These are phyloP conservation scores for Polyodon spathula DNA, from an alignment of 2,113 vertebrate species.

Conservation along the genomic window DNA sequence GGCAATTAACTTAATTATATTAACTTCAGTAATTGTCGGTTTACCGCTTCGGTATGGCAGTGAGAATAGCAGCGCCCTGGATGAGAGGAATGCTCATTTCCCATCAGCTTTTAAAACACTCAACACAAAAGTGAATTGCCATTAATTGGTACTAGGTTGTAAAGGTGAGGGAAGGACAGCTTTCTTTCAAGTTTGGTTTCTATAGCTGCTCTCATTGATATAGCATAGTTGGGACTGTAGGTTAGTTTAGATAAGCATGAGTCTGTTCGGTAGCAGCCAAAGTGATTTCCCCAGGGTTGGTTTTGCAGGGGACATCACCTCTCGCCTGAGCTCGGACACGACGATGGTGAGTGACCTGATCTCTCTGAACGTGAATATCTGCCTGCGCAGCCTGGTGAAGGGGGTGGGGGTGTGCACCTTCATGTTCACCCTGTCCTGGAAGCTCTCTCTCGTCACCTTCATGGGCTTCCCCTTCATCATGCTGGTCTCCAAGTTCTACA, in stretches of 20 bases:
- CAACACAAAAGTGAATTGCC: no score
- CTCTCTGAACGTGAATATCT: conserved; percentile 88
- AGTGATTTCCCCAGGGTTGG: not conserved
- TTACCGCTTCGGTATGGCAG: no score
- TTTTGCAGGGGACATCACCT: conserved; percentile 79
- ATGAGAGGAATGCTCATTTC: conserved; percentile 54
- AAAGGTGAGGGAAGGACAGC: no score
- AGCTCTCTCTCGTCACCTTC: conserved; percentile 78
- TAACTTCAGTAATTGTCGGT: no score
- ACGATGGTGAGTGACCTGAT: conserved; percentile 91
- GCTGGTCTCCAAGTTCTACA: conserved; percentile 76
- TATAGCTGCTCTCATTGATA: no score
- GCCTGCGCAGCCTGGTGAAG: conserved; percentile 78
- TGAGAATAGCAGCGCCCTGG: conserved; percentile 76
- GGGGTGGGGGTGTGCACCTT: conserved; percentile 72
- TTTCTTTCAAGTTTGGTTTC: no score
- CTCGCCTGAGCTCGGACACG: conserved; percentile 89
- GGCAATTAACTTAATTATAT: no score
- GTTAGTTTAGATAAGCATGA: no score
- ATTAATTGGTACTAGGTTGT: no score
- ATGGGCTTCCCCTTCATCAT: conserved; percentile 91
- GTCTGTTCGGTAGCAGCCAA: no score
- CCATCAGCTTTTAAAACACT: no score
- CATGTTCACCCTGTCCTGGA: conserved; percentile 91
- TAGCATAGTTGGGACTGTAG: no score